A percentile compares a stretch with the other conserved stretches of the same genome.
These are phyloP conservation scores for Podiceps cristatus DNA, from an alignment of 2,113 vertebrate genomes.

Conservation along the genomic window DNA sequence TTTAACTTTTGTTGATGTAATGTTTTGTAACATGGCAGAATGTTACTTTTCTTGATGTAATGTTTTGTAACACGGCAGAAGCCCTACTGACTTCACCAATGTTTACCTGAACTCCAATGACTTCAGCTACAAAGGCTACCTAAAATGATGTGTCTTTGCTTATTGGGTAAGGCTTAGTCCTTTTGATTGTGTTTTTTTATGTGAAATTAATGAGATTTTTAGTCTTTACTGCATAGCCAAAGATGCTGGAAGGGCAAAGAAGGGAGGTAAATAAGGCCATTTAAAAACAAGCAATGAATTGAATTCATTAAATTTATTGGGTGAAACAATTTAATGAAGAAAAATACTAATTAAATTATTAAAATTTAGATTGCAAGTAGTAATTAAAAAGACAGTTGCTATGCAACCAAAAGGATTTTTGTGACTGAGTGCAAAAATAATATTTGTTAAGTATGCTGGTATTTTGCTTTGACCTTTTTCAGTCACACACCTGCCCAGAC, in stretches of 20 bases:
- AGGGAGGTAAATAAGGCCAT: not conserved
- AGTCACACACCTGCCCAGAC: constrained; percentile 58
- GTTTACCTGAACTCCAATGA: not conserved
- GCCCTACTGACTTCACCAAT: not conserved
- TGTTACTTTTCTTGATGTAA: too few relatives aligned
- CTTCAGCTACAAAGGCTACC: not conserved
- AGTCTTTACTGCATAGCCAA: not conserved
- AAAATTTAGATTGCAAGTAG: constrained; percentile 66
- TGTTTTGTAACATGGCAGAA: not conserved
- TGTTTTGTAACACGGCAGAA: not conserved
- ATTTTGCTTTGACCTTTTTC: constrained; percentile 78
- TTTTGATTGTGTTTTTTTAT: not conserved
- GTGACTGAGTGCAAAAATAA: constrained; percentile 37
- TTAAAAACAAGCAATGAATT: constrained; percentile 42
- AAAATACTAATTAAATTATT: constrained; percentile 81
- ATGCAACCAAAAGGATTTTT: constrained; percentile 65
- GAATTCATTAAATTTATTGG: constrained; percentile 60
- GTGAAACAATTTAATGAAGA: constrained; percentile 73
- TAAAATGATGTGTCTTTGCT: not conserved
- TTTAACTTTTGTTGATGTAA: not conserved
- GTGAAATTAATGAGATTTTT: not conserved
- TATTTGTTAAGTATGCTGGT: constrained; percentile 70
- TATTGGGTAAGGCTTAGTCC: not conserved
- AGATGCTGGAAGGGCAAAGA: not conserved
- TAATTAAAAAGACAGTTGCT: constrained; percentile 77